Evolutionary conservation across 2,888 invertebrate genomes (phyloP).

Genomic region (Tenthredo distinguenda): DNA sequence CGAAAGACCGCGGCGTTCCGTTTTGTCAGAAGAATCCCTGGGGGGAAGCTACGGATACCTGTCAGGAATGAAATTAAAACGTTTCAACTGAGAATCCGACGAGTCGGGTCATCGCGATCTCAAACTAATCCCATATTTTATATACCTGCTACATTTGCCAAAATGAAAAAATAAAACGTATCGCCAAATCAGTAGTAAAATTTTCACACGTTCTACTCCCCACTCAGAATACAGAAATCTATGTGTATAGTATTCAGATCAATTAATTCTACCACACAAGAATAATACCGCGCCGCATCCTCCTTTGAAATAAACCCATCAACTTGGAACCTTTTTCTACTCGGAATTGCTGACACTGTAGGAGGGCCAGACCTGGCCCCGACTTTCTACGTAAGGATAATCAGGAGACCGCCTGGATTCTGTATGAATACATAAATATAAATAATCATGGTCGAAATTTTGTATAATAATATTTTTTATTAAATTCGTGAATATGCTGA

Average conservation of each 20-base stretch:
- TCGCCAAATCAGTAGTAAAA: not conserved
- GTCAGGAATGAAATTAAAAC: constrained; percentile 18
- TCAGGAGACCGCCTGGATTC: not conserved
- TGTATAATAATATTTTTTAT: not conserved
- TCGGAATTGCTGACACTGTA: not conserved
- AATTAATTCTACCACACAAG: not conserved
- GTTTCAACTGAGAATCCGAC: not conserved
- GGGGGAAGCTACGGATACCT: not conserved
- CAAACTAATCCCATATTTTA: constrained; percentile 11
- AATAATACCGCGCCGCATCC: not conserved
- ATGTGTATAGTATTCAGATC: not conserved
- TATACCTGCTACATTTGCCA: not conserved
- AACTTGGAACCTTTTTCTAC: not conserved
- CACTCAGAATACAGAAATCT: not conserved
- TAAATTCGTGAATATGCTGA: not conserved
- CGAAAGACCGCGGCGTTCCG: not conserved
- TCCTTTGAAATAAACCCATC: not conserved
- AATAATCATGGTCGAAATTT: not conserved
- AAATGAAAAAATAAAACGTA: not conserved
- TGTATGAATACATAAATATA: not conserved
- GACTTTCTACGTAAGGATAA: not conserved
- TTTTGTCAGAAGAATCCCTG: not conserved
- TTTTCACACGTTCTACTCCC: not conserved
- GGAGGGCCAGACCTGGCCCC: not conserved
- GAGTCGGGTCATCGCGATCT: constrained; percentile 18